Evolutionary conservation across 2,113 vertebrate genomes (phyloP).

Genomic region (Ptilorrhoa leucosticta): DNA sequence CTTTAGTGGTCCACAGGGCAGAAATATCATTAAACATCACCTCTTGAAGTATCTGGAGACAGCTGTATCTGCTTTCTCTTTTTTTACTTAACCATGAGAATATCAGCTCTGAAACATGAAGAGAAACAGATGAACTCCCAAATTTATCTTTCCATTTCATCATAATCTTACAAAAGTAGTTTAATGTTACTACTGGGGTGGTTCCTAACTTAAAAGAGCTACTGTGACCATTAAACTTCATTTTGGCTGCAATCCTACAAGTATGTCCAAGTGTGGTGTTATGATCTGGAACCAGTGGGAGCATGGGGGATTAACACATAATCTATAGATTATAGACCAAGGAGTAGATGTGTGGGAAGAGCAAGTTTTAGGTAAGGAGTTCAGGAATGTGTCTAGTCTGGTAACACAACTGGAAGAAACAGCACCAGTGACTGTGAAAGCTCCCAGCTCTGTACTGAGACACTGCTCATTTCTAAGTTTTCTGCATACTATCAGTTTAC

Average conservation of each 20-base stretch:
- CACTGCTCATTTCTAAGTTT: neutral
- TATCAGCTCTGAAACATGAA: neutral
- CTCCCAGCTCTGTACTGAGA: neutral
- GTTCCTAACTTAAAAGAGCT: neutral
- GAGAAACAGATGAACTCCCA: neutral
- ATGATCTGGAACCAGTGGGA: neutral
- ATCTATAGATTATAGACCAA: neutral
- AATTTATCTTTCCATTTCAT: neutral
- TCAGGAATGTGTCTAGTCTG: neutral
- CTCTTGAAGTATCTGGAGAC: neutral
- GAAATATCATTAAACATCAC: neutral
- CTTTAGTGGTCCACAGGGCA: neutral
- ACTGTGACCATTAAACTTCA: neutral
- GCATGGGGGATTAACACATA: neutral
- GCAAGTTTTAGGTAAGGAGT: neutral
- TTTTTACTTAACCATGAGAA: neutral
- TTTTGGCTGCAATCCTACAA: neutral
- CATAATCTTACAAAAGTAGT: neutral
- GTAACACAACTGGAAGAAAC: neutral
- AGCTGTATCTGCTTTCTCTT: neutral
- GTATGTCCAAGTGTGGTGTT: neutral
- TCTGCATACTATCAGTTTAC: neutral
- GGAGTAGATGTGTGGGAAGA: neutral
- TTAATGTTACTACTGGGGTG: neutral
- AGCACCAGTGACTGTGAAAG: neutral